phyloP scores from a whole-genome alignment of 1,140 invertebrate genomes.

The Telenomus remus region DNA sequence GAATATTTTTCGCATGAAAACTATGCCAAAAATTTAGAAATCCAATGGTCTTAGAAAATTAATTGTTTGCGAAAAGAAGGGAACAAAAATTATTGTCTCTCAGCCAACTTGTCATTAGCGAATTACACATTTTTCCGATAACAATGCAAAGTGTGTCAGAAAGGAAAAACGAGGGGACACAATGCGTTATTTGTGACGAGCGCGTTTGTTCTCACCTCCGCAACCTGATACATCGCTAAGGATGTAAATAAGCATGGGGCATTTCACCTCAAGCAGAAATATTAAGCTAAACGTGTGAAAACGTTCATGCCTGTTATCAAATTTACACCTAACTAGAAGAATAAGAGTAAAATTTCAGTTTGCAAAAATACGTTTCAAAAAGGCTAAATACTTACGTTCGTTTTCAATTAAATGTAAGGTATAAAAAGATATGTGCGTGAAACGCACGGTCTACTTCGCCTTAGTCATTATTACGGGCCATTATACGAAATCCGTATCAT shows the following conservation, averaged over 20 bases:
- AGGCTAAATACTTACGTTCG: too few relatives aligned
- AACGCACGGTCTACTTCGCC: slow-evolving; percentile 27
- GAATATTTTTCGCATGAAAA: too few relatives aligned
- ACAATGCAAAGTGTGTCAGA: slow-evolving; percentile 1
- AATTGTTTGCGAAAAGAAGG: too few relatives aligned
- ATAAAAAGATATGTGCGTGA: slow-evolving; percentile 19
- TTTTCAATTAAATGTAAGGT: slow-evolving; percentile 8
- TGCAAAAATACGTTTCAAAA: too few relatives aligned
- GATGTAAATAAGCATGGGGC: slow-evolving; percentile 41
- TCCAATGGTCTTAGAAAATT: too few relatives aligned
- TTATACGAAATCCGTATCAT: slow-evolving; percentile 24
- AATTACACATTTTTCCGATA: too few relatives aligned
- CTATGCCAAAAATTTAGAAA: too few relatives aligned
- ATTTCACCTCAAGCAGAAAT: slow-evolving; percentile 24
- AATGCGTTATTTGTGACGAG: slow-evolving; percentile 23
- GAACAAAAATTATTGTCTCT: too few relatives aligned
- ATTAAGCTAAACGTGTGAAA: slow-evolving; percentile 26
- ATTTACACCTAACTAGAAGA: slow-evolving; percentile 22
- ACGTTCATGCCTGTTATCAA: slow-evolving; percentile 25
- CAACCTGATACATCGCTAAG: slow-evolving; percentile 25
- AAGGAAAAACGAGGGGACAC: slow-evolving; percentile 7
- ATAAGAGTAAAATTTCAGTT: slow-evolving; percentile 21
- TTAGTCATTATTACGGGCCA: background rate
- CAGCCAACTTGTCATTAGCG: too few relatives aligned
- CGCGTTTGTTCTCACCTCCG: slow-evolving; percentile 15